These are phyloP conservation scores for Balaeniceps rex DNA, from an alignment of 2,113 vertebrate species.

Conservation along the genomic window DNA sequence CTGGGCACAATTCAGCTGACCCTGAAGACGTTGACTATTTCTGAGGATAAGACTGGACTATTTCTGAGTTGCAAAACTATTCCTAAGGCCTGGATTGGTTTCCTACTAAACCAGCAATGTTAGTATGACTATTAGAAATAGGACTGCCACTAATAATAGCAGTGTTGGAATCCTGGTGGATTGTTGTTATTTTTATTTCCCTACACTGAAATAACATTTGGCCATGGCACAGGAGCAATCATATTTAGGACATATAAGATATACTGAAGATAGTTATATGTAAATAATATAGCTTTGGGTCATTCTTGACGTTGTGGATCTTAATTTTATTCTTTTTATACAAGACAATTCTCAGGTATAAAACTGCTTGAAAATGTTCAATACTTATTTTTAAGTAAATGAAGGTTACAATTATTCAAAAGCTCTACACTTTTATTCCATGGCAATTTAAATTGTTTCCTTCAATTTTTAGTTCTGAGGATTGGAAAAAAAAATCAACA, in stretches of 20 bases:
- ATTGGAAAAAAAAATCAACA: neutral
- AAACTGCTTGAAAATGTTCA: neutral
- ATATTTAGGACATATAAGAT: neutral
- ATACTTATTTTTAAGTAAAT: neutral
- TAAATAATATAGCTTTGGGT: neutral
- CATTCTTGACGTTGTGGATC: neutral
- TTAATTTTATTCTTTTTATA: neutral
- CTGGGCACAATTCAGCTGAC: neutral
- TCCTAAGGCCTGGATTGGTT: neutral
- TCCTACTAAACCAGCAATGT: neutral
- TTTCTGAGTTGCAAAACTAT: neutral
- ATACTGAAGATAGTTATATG: neutral
- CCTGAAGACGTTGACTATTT: neutral
- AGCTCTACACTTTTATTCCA: neutral
- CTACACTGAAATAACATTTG: neutral
- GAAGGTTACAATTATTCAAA: neutral
- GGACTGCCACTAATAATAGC: neutral
- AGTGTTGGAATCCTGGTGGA: neutral
- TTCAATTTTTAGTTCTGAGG: neutral
- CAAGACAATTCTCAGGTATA: neutral
- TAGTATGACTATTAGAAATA: neutral
- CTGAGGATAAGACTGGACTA: neutral
- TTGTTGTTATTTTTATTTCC: neutral
- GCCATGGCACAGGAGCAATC: neutral
- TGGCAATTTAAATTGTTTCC: neutral